Percentiles rank a stretch among this genome's conserved stretches.
These are phyloP conservation scores for Ia io DNA, from an alignment of 2,113 vertebrate species.

Conservation along the genomic window DNA sequence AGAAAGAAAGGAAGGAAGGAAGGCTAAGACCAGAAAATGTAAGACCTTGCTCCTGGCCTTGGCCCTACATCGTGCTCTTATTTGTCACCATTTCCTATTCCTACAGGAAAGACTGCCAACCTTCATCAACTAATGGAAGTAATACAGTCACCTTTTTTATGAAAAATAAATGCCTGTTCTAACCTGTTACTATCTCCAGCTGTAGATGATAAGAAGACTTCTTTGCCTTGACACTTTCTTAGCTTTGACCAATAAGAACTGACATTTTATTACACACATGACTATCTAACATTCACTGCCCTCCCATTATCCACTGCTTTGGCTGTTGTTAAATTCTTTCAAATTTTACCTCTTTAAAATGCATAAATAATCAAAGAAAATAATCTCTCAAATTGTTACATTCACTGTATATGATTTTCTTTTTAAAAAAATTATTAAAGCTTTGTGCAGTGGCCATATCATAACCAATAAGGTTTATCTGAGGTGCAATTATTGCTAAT, in stretches of 20 bases:
- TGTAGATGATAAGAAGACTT: not conserved
- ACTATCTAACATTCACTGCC: not conserved
- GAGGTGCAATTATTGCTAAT: too few species aligned
- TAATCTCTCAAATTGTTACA: not conserved
- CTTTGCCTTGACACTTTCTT: not conserved
- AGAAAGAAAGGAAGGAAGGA: too few species aligned
- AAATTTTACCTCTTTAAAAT: not conserved
- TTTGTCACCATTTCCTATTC: not conserved
- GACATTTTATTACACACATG: not conserved
- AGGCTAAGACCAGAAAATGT: not conserved
- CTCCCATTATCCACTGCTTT: not conserved
- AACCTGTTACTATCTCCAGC: not conserved
- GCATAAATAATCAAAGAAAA: not conserved
- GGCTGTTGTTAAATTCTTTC: not conserved
- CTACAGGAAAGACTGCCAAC: not conserved
- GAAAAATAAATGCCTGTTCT: not conserved
- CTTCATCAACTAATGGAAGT: not conserved
- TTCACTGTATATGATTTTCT: not conserved
- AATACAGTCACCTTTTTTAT: not conserved
- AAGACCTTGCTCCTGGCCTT: not conserved
- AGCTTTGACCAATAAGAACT: not conserved
- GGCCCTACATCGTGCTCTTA: not conserved
- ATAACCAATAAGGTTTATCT: too few species aligned
- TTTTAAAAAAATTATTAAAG: too few species aligned
- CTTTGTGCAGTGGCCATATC: too few species aligned